These are phyloP conservation scores for Dendrophyllia cribrosa DNA, from an alignment of 64 coral and sea anemone species.

Conservation along the genomic window DNA sequence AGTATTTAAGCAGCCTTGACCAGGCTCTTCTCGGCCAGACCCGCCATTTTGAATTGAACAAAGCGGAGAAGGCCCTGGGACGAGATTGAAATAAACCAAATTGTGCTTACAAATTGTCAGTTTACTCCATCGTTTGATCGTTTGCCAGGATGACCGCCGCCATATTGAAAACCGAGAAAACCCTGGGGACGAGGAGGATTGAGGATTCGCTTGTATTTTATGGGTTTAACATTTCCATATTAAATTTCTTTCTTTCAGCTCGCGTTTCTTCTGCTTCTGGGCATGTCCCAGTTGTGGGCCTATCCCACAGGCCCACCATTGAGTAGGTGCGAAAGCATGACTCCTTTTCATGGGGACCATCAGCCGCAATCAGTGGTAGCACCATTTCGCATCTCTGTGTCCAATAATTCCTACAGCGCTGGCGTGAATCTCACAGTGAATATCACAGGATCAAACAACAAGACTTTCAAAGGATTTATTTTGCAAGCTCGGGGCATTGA, in stretches of 20 bases:
- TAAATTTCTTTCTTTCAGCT: neutral
- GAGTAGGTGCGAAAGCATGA: conserved; percentile 53
- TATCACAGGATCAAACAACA: conserved; percentile 26
- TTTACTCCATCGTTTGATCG: no score
- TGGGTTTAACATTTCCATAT: no score
- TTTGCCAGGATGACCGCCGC: no score
- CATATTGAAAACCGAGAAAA: no score
- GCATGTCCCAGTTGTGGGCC: neutral
- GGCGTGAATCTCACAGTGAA: conserved; percentile 65
- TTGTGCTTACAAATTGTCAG: no score
- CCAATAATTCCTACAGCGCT: conserved; percentile 62
- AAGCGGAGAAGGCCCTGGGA: no score
- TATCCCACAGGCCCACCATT: conserved; percentile 61
- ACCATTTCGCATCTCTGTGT: conserved; percentile 70
- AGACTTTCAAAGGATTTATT: conserved; percentile 78
- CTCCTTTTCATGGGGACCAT: neutral
- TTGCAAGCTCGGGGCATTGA: conserved; percentile 65
- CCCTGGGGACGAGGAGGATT: no score
- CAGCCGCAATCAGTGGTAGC: neutral
- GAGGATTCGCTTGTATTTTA: no score
- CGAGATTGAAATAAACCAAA: no score
- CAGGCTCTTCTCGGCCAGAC: no score
- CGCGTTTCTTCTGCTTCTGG: conserved; percentile 21
- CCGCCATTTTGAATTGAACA: no score
- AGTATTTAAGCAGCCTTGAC: no score